Percentiles rank a stretch among this genome's conserved stretches.
Conservation (phyloP, 2,888 invertebrate genomes). For the Ligdia adustata region DNA sequence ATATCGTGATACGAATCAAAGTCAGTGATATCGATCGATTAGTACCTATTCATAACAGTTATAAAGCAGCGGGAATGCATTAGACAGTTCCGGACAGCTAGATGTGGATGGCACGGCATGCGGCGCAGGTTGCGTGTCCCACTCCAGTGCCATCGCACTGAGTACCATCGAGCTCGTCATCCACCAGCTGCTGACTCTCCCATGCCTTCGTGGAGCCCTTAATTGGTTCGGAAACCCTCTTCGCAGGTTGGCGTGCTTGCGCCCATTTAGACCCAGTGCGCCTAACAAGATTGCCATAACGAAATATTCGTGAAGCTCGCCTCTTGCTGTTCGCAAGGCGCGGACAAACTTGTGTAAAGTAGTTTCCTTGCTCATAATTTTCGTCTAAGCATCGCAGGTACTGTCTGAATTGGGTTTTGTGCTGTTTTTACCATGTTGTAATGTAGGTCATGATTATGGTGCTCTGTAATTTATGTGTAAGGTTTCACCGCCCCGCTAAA, state of each 20-base stretch:
- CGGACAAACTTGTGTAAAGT: slow-evolving; percentile 56
- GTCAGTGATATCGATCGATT: neutral
- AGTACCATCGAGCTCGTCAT: slow-evolving; percentile 81
- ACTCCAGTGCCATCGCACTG: slow-evolving; percentile 64
- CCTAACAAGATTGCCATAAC: slow-evolving; percentile 81
- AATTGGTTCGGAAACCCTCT: slow-evolving; percentile 82
- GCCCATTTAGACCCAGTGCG: slow-evolving; percentile 73
- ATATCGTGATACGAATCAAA: neutral
- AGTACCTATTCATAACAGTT: slow-evolving; percentile 10
- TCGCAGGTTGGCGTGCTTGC: slow-evolving; percentile 73
- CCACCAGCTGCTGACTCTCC: slow-evolving; percentile 74
- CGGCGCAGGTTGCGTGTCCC: slow-evolving; percentile 67
- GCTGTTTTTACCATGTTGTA: slow-evolving; percentile 48
- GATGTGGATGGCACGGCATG: slow-evolving; percentile 41
- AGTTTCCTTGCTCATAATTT: slow-evolving; percentile 58
- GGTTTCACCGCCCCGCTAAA: slow-evolving; percentile 16
- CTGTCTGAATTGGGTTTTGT: slow-evolving; percentile 56
- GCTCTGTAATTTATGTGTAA: slow-evolving; percentile 43
- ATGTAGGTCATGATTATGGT: slow-evolving; percentile 53
- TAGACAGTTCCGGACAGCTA: slow-evolving; percentile 47
- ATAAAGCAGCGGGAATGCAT: slow-evolving; percentile 23
- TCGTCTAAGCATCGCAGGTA: slow-evolving; percentile 61
- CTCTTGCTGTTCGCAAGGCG: slow-evolving; percentile 49
- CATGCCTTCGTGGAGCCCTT: slow-evolving; percentile 80
- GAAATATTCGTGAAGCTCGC: slow-evolving; percentile 70